Evolutionary conservation across 1,140 invertebrate species (phyloP).

Genomic region (Drosophila cardini): DNA sequence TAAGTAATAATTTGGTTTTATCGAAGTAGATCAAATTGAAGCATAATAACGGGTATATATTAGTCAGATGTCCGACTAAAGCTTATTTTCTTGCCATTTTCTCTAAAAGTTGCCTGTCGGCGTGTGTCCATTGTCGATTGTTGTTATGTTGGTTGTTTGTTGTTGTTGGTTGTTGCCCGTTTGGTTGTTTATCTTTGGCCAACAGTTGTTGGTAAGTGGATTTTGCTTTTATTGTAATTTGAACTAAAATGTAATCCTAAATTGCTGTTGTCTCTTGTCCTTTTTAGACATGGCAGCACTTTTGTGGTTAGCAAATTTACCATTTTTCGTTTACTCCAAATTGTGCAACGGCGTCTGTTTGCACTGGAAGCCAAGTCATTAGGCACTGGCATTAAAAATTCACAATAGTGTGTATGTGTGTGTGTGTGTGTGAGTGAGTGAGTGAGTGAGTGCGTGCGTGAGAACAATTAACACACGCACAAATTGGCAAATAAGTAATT

Average conservation of each 20-base stretch:
- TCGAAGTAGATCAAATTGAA: too few relatives aligned
- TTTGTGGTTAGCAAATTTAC: constrained; percentile 30
- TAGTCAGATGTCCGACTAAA: too few relatives aligned
- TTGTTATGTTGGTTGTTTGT: not conserved
- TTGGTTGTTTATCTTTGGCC: constrained; percentile 48
- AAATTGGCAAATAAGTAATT: constrained; percentile 65
- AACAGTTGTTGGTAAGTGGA: constrained; percentile 32
- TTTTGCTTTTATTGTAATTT: constrained; percentile 52
- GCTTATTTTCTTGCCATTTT: not conserved
- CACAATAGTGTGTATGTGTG: not conserved
- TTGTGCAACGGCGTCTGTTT: constrained; percentile 2
- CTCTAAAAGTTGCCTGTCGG: constrained; percentile 39
- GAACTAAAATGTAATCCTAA: constrained; percentile 42
- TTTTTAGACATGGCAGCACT: constrained; percentile 36
- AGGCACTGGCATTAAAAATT: constrained; percentile 23
- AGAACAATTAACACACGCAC: constrained; percentile 60
- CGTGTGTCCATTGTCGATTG: constrained; percentile 3
- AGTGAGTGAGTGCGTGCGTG: too few relatives aligned
- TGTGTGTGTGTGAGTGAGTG: constrained; percentile 11
- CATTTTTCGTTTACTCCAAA: constrained; percentile 28
- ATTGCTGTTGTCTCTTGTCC: constrained; percentile 39
- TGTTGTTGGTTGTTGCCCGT: constrained; percentile 12
- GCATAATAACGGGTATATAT: too few relatives aligned
- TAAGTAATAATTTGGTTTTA: too few relatives aligned
- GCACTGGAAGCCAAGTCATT: constrained; percentile 20